Percentiles rank a stretch among this genome's conserved stretches.
Evolutionary conservation across 2,113 vertebrate species (phyloP).

Genomic region (Forbesichthys papilliferus): DNA sequence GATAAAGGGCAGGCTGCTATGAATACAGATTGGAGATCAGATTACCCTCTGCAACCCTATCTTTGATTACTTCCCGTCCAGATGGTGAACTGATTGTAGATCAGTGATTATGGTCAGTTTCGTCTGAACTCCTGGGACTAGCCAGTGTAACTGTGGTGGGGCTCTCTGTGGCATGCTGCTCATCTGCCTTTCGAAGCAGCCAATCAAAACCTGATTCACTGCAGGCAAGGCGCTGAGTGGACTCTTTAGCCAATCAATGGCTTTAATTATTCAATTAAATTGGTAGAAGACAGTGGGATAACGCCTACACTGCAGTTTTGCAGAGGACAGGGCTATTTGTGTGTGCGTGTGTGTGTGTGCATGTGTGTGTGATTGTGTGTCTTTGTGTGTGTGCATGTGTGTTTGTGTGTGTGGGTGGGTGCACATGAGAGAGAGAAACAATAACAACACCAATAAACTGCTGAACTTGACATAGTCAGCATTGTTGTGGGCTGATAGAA

Average conservation of each 20-base stretch:
- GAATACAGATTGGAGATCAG: conserved; percentile 55
- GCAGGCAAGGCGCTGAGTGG: conserved; percentile 59
- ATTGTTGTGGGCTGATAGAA: conserved; percentile 11
- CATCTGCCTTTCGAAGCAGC: conserved; percentile 48
- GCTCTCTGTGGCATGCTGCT: conserved; percentile 26
- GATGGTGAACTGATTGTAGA: conserved; percentile 57
- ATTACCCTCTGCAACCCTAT: conserved; percentile 40
- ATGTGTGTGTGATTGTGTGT: conserved; percentile 20
- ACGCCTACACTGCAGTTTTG: conserved; percentile 33
- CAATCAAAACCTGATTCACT: conserved; percentile 60
- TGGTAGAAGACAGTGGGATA: conserved; percentile 52
- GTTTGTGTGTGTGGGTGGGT: background rate
- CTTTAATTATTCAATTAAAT: conserved; percentile 74
- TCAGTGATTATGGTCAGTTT: conserved; percentile 59
- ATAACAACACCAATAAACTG: conserved; percentile 13
- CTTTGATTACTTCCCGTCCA: conserved; percentile 53
- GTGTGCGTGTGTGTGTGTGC: conserved; percentile 11
- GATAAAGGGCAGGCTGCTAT: conserved; percentile 19
- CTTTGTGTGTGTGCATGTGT: conserved; percentile 15
- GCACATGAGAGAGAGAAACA: background rate
- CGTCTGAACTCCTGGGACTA: conserved; percentile 30
- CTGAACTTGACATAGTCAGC: conserved; percentile 27
- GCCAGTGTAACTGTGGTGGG: conserved; percentile 37
- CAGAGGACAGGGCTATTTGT: conserved; percentile 25
- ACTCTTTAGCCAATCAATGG: conserved; percentile 69